Conservation (phyloP, 2,888 invertebrate genomes). For the Hermodice carunculata region DNA sequence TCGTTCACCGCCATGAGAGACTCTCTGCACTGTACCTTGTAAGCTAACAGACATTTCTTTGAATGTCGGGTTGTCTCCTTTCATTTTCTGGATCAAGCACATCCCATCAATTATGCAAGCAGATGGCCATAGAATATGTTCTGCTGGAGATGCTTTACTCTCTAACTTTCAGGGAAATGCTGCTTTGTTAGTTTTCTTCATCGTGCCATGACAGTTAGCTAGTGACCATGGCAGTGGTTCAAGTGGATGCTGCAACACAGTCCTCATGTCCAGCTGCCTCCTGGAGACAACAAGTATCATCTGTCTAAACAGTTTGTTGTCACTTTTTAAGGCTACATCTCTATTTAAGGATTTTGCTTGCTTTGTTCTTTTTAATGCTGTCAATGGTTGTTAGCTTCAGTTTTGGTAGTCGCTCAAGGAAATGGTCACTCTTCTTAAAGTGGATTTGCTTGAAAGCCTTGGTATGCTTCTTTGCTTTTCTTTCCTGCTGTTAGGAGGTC, state of each 20-base stretch:
- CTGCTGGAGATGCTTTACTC: slow-evolving; percentile 8
- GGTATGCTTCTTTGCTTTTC: too few relatives aligned
- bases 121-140: slow-evolving; percentile 19
- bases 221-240: slow-evolving; percentile 26
- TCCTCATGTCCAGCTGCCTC: slow-evolving; percentile 26
- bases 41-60: slow-evolving; percentile 12
- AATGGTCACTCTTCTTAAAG: too few relatives aligned
- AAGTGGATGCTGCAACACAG: slow-evolving; percentile 13
- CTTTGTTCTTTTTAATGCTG: not conserved
- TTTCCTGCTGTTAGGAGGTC: too few relatives aligned
- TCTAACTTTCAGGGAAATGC: slow-evolving; percentile 19
- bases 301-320: slow-evolving; percentile 16
- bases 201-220: slow-evolving; percentile 26
- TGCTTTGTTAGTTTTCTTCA: slow-evolving; percentile 25
- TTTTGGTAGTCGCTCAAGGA: too few relatives aligned
- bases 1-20: not conserved
- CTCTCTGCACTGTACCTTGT: not conserved
- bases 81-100: slow-evolving; percentile 15
- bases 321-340: slow-evolving; percentile 13
- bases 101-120: slow-evolving; percentile 22
- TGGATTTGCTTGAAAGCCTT: too few relatives aligned
- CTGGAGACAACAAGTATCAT: slow-evolving; percentile 26
- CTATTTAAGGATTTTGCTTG: not conserved
- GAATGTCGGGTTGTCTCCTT: slow-evolving; percentile 18
- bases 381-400: slow-evolving; percentile 3